These are phyloP conservation scores for Macrobrachium rosenbergii DNA, from an alignment of 1,140 invertebrate species.

Conservation along the genomic window DNA sequence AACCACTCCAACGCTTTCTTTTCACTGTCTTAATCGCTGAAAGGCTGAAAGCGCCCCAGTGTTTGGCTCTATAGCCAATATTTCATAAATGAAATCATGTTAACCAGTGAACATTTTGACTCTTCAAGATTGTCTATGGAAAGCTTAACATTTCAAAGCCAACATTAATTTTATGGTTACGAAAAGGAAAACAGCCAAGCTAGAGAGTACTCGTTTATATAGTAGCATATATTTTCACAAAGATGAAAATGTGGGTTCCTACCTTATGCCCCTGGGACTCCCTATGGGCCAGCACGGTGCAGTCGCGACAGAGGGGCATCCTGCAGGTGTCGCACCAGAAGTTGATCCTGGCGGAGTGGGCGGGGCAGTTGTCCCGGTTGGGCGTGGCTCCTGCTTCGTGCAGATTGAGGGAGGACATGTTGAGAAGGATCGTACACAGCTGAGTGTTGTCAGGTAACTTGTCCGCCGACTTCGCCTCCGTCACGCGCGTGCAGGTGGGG, in stretches of 20 bases:
- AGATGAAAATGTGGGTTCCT: background rate
- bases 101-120: too few species aligned
- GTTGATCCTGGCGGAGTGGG: slow-evolving; percentile 63
- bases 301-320: slow-evolving; percentile 62
- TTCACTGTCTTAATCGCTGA: too few species aligned
- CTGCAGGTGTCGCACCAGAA: slow-evolving; percentile 65
- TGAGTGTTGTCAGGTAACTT: slow-evolving; percentile 58
- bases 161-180: too few species aligned
- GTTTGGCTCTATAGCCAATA: too few species aligned
- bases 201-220: too few species aligned
- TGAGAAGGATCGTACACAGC: slow-evolving; percentile 59
- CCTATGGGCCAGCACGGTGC: slow-evolving; percentile 63
- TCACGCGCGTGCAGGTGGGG: slow-evolving; percentile 37
- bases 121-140: too few species aligned
- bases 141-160: too few species aligned
- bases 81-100: too few species aligned
- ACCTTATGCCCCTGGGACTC: slow-evolving; percentile 64
- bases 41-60: too few species aligned
- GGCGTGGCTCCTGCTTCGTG: slow-evolving; percentile 40
- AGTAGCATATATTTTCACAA: too few species aligned
- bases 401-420: slow-evolving; percentile 64
- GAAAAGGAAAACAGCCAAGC: too few species aligned
- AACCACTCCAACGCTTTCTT: too few species aligned
- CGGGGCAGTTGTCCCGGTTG: slow-evolving; percentile 58
- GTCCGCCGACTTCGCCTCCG: slow-evolving; percentile 42